These are phyloP conservation scores for Fragum whitleyi DNA, from an alignment of 2,888 invertebrate species.

Conservation along the genomic window DNA sequence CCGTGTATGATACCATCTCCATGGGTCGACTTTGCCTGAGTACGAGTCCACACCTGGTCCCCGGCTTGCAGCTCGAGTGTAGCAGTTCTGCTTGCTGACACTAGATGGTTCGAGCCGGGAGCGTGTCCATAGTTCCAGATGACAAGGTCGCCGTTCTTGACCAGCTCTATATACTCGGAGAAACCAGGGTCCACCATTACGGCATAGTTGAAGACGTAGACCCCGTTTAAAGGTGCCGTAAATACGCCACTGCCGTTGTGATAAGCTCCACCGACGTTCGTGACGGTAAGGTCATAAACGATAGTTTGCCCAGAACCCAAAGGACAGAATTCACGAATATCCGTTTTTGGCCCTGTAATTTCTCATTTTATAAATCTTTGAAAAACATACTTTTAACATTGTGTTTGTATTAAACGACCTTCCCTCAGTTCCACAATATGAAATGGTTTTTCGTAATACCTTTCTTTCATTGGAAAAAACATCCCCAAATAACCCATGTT, in stretches of 20 bases:
- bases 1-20: slow-evolving; percentile 47
- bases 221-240: slow-evolving; percentile 41
- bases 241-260: slow-evolving; percentile 33
- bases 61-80: slow-evolving; percentile 25
- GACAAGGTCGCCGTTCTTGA: slow-evolving; percentile 34
- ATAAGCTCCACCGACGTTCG: slow-evolving; percentile 30
- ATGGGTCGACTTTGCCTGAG: slow-evolving; percentile 12
- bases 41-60: slow-evolving; percentile 47
- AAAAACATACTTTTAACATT: too few species aligned
- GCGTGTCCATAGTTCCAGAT: slow-evolving; percentile 36
- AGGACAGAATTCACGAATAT: too few species aligned
- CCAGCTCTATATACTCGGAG: slow-evolving; percentile 22
- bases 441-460: too few species aligned
- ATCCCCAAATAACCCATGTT: too few species aligned
- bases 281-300: slow-evolving; percentile 8
- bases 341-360: too few species aligned
- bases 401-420: too few species aligned
- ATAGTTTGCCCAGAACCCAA: slow-evolving; percentile 32
- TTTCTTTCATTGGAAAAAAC: too few species aligned
- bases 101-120: slow-evolving; percentile 17
- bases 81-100: slow-evolving; percentile 41
- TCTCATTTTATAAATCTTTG: too few species aligned
- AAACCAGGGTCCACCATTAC: slow-evolving; percentile 37
- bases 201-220: slow-evolving; percentile 34
- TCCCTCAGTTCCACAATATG: too few species aligned